These are phyloP conservation scores for Gopherus flavomarginatus DNA, from an alignment of 2,113 vertebrate genomes.

Conservation along the genomic window DNA sequence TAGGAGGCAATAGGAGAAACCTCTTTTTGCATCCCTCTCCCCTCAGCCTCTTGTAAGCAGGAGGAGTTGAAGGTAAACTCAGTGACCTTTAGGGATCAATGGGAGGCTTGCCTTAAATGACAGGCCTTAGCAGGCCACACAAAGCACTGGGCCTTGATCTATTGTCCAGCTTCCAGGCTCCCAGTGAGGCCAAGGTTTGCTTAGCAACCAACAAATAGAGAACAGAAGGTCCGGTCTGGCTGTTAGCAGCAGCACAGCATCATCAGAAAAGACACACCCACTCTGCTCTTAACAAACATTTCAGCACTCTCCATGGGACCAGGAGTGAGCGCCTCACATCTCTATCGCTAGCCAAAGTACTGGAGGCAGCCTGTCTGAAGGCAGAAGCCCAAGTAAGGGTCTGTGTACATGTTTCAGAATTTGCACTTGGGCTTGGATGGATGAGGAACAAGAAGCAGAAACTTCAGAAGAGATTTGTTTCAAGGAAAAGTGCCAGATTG, in stretches of 20 bases:
- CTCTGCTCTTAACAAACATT: background rate
- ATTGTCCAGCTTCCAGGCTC: slow-evolving; percentile 36
- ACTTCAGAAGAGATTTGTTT: background rate
- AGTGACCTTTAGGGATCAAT: slow-evolving; percentile 43
- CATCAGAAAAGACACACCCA: background rate
- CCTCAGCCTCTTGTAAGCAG: background rate
- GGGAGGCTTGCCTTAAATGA: slow-evolving; percentile 18
- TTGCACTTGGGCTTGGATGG: background rate
- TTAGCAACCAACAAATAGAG: slow-evolving; percentile 41
- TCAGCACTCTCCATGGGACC: background rate
- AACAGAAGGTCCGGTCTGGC: background rate
- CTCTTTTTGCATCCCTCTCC: background rate
- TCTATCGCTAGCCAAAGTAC: background rate
- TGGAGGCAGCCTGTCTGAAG: background rate
- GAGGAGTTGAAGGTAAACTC: slow-evolving; percentile 14
- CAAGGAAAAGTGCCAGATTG: background rate
- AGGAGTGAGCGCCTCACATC: background rate
- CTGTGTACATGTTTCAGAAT: background rate
- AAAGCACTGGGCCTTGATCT: slow-evolving; percentile 41
- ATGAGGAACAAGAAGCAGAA: background rate
- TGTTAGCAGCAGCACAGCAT: background rate
- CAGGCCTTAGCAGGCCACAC: slow-evolving; percentile 24
- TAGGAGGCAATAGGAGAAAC: too few relatives aligned
- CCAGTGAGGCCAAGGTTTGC: background rate
- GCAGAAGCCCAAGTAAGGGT: background rate